These are phyloP conservation scores for Zeus faber DNA, from an alignment of 2,113 vertebrate species.

Conservation along the genomic window DNA sequence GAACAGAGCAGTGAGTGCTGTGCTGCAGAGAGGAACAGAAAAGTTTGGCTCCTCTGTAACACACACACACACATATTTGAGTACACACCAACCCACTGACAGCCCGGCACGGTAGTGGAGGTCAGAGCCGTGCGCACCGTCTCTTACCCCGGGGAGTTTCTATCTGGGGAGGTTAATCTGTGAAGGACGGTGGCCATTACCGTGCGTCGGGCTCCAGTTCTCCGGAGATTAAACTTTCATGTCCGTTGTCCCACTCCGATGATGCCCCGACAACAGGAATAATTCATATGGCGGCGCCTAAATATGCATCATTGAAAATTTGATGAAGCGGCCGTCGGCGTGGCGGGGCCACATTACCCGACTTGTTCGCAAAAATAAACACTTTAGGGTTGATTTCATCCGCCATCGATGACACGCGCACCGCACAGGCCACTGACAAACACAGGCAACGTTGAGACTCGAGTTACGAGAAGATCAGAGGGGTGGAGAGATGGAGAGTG, in stretches of 20 bases:
- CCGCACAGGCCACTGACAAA: neutral
- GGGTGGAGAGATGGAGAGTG: neutral
- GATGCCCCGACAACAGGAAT: constrained; percentile 43
- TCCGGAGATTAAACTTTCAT: constrained; percentile 70
- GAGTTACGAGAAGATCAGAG: neutral
- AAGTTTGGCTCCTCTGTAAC: too few relatives aligned
- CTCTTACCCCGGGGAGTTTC: constrained; percentile 14
- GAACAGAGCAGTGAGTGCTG: too few relatives aligned
- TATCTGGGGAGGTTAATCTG: constrained; percentile 34
- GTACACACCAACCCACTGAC: too few relatives aligned
- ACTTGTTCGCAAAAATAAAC: too few relatives aligned
- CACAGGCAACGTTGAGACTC: neutral
- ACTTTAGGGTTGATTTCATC: neutral
- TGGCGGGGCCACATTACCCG: neutral
- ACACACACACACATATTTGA: too few relatives aligned
- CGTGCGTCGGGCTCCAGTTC: constrained; percentile 47
- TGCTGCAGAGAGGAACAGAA: too few relatives aligned
- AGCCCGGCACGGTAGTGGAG: too few relatives aligned
- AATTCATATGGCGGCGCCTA: constrained; percentile 45
- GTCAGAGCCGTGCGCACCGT: too few relatives aligned
- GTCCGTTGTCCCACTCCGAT: constrained; percentile 37
- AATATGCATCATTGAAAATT: constrained; percentile 64
- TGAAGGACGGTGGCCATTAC: constrained; percentile 14
- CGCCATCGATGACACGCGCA: neutral
- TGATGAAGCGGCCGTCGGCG: constrained; percentile 45